Evolutionary conservation across 2,797 vertebrate genomes (phyloP), one percentile per base, ranked within the genome.

Genomic region (Cephalopachus bancanus): DNA sequence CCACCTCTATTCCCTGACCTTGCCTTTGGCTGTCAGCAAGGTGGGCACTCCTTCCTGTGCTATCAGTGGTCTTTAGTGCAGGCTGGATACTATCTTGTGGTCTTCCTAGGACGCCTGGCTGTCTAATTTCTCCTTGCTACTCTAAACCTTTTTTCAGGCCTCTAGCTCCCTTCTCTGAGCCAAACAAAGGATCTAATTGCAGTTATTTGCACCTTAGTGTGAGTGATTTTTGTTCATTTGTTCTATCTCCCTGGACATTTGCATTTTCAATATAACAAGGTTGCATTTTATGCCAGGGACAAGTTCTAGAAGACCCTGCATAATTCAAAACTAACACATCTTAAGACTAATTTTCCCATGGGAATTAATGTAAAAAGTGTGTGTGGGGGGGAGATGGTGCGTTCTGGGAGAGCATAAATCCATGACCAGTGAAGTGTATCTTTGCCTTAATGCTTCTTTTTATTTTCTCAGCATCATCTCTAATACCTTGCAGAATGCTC

Each of bases 391-490:
- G 37, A 37, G 37, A 37, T 55, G 78, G 7, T 53, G 57, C 72
- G 30, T 51, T 89, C 93, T 83, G 94, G 37, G 65, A 81, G 65
- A 96, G 80, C 55, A 83, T 93, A 92, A 86, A 96, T 94, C 95
- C 91, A 84, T 96, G 95, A 80, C 26, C 1, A 2, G 94, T 49
- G 83, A 81, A 81, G 57, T 72, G 60, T 81, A 60, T 89, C 92
- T 96, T 85, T 53, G 80, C 95, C 74, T 93, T 97, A 96, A 95
- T 96, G 97, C 69, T 95, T 53, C 91, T 85, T 97, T 96, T 97
- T 97, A 96, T 97, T 97, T 97, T 97, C 96, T 88, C 91, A 88
- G 96, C 96, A 90, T 96, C 92, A 4, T 94, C 97, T 93, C 83
- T 72, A 51, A 59, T 44, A 37, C 89, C 89, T 88, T 4, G 64